These are phyloP conservation scores for Erebia palarica DNA, from an alignment of 2,888 invertebrate species.

Conservation along the genomic window DNA sequence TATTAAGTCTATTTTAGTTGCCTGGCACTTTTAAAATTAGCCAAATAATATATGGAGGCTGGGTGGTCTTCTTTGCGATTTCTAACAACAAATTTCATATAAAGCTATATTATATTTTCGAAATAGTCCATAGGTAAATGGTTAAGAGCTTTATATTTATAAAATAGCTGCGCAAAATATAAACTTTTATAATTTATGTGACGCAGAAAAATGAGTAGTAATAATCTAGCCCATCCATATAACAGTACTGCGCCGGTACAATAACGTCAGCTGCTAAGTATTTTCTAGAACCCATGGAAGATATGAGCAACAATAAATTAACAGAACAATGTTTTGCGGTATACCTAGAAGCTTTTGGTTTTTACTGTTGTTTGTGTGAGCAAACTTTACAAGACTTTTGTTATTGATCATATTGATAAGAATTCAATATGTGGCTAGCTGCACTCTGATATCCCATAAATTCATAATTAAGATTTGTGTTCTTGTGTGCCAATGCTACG, in stretches of 20 bases:
- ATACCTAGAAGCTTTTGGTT: background rate
- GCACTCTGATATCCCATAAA: no score
- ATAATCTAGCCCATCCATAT: slow-evolving; percentile 18
- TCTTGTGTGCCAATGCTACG: no score
- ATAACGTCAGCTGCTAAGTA: slow-evolving; percentile 23
- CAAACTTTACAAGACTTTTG: no score
- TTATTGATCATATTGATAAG: background rate
- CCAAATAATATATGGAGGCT: no score
- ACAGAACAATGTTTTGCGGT: slow-evolving; percentile 16
- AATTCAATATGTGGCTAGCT: background rate
- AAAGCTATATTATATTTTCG: no score
- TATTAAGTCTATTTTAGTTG: no score
- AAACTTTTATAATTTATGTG: slow-evolving; percentile 3
- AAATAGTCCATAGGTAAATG: slow-evolving; percentile 1
- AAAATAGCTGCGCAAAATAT: slow-evolving; percentile 13
- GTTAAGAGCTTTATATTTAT: background rate
- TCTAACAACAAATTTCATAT: background rate
- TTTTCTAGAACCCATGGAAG: slow-evolving; percentile 23
- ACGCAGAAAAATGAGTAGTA: slow-evolving; percentile 16
- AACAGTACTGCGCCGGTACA: slow-evolving; percentile 14
- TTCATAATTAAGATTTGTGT: no score
- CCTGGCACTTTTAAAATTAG: no score
- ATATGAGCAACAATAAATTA: slow-evolving; percentile 24
- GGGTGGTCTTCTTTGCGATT: background rate
- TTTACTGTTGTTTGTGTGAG: background rate